Evolutionary conservation across 1,140 invertebrate species (phyloP), one percentile per base, ranked within the genome.

Genomic region (Drosophila burlai): DNA sequence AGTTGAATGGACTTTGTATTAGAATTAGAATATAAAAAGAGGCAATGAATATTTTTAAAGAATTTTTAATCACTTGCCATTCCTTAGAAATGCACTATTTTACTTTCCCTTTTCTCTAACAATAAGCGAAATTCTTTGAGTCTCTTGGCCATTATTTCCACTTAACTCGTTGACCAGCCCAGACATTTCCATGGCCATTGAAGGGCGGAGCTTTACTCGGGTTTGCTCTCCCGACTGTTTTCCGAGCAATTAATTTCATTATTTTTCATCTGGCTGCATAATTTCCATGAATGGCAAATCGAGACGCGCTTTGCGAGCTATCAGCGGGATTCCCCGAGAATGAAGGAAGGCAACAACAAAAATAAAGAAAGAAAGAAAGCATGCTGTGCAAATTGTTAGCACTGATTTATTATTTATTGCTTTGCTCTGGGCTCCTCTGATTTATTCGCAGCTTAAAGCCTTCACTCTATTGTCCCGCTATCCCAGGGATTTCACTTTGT

Each of bases 371-470:
- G 21, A n/a, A 16, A 29, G 18, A 10, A 52, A 38, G 64, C 63
- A 49, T 31, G 66, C 75, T 86, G 83, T 64, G 83, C 72, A 83
- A 87, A 89, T 89, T 69, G 80, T 81, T 80, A 81, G 84, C 84
- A 36, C 61, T 77, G 83, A 89, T 87, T 89, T 87, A 89, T 87
- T 87, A 87, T 89, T 87, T 87, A 87, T 87, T 81, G 83, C 83
- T 71, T 75, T 67, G 84, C 76, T 83, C 74, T 85, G 67, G 64
- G 72, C 9, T 5, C n/a, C 67, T 43, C 84, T 87, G 84, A 89
- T 87, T 87, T 89, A 87, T 89, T 63, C 69, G 47, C 16, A 50
- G 71, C 62, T 40, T 49, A 61, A 78, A 81, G 63, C 47, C 40
- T 42, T 24, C 34, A 16, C 13, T 45, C 83, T 26, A 63, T 84